Evolutionary conservation across 2,797 vertebrate genomes (phyloP).

Genomic region (Okamejei kenojei): DNA sequence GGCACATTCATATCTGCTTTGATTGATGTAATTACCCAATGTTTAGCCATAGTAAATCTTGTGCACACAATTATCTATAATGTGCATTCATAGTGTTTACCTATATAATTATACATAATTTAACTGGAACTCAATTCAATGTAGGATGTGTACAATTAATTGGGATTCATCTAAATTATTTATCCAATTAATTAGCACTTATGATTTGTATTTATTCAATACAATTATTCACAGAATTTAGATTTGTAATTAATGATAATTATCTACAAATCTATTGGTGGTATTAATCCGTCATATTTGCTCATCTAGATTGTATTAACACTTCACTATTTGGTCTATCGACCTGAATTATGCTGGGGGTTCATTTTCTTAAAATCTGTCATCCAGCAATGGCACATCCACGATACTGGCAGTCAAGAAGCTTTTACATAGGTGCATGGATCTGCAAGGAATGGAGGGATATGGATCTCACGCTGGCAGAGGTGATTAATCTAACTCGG

Average conservation of each 20-base stretch:
- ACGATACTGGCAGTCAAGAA: background rate
- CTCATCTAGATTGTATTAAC: background rate
- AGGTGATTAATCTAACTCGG: no score
- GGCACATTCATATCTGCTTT: background rate
- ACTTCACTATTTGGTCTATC: background rate
- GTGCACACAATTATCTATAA: background rate
- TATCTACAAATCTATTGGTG: background rate
- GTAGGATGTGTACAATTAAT: background rate
- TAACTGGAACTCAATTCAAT: background rate
- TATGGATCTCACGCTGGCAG: no score
- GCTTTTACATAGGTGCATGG: no score
- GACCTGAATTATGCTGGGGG: background rate
- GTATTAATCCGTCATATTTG: background rate
- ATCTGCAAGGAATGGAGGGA: no score
- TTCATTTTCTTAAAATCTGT: background rate
- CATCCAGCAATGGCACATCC: background rate
- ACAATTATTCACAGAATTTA: background rate
- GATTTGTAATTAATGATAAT: background rate
- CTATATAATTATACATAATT: background rate
- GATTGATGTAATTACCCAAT: background rate
- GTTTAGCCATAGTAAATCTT: background rate
- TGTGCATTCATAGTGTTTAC: background rate
- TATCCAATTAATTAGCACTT: background rate
- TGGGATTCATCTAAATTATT: background rate
- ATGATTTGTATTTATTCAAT: conserved; percentile 14